Percentiles rank a stretch among this genome's conserved stretches.
phyloP scores from a whole-genome alignment of 2,797 vertebrate species.

The Otolemur crassicaudatus region DNA sequence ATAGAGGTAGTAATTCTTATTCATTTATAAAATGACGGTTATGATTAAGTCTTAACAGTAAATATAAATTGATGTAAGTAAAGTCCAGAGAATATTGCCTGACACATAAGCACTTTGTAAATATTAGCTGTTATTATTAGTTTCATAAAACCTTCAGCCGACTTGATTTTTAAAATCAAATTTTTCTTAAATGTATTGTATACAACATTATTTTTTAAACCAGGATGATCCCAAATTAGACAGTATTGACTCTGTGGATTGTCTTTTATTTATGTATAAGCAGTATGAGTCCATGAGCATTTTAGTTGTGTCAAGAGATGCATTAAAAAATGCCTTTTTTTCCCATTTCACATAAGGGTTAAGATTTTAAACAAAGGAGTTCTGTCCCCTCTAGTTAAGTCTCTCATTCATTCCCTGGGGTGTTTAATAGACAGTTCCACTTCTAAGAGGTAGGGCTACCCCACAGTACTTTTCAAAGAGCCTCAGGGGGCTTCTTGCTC shows the following conservation, averaged over 20 bases:
- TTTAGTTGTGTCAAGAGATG: neutral
- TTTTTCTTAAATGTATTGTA: slow-evolving; percentile 9
- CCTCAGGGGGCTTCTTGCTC: slow-evolving; percentile 42
- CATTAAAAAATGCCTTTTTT: neutral
- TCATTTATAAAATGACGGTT: neutral
- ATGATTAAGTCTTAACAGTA: neutral
- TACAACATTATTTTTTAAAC: neutral
- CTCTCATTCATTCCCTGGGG: slow-evolving; percentile 39
- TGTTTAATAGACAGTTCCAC: slow-evolving; percentile 27
- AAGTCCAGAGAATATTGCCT: neutral
- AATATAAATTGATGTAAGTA: neutral
- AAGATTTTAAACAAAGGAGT: slow-evolving; percentile 59
- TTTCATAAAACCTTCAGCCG: neutral
- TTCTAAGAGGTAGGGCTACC: slow-evolving; percentile 41
- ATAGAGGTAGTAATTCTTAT: neutral
- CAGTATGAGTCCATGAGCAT: neutral
- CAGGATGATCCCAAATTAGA: neutral
- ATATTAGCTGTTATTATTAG: slow-evolving; percentile 5
- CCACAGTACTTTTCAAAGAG: slow-evolving; percentile 35
- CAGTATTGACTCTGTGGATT: neutral
- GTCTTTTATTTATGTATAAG: slow-evolving; percentile 17
- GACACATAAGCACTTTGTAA: neutral
- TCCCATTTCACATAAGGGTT: neutral
- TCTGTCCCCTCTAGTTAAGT: neutral
- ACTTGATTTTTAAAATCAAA: slow-evolving; percentile 12